These are phyloP conservation scores for Loripinus fragilis DNA, from an alignment of 2,888 invertebrate genomes.

Conservation along the genomic window DNA sequence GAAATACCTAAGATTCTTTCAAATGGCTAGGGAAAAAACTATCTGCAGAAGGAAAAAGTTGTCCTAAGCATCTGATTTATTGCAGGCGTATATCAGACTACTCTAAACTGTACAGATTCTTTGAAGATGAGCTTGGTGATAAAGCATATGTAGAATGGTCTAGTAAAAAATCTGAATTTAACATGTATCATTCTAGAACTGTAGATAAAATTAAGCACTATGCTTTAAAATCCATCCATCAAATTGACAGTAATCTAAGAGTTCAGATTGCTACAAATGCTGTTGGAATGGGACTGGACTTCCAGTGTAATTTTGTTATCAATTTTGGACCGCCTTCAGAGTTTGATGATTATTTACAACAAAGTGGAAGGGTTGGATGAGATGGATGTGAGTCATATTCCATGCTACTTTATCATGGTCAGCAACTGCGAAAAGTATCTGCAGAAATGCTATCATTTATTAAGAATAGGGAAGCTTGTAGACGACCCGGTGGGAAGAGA, in stretches of 20 bases:
- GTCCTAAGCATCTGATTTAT: not conserved
- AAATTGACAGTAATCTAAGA: not conserved
- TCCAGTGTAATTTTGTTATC: not conserved
- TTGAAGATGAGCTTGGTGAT: not conserved
- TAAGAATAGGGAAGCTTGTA: conserved; percentile 11
- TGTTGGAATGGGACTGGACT: conserved; percentile 26
- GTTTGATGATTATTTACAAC: conserved; percentile 14
- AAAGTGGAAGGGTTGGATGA: conserved; percentile 17
- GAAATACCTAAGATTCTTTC: no score
- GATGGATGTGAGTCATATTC: conserved; percentile 11
- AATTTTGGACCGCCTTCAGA: conserved; percentile 22
- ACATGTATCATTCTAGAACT: conserved; percentile 20
- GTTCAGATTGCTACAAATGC: conserved; percentile 20
- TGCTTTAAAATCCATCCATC: not conserved
- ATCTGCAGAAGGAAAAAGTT: not conserved
- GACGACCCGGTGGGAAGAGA: no score
- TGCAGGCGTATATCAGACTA: not conserved
- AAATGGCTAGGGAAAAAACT: conserved; percentile 3
- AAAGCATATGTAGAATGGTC: not conserved
- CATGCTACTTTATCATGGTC: no score
- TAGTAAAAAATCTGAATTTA: not conserved
- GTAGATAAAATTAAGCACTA: not conserved
- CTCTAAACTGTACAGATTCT: not conserved
- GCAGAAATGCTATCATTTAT: conserved; percentile 7
- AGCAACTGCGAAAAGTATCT: conserved; percentile 7